Evolutionary conservation across 1,140 invertebrate species (phyloP), one percentile per base, ranked within the genome.

Genomic region (Lasioglossum albipes): DNA sequence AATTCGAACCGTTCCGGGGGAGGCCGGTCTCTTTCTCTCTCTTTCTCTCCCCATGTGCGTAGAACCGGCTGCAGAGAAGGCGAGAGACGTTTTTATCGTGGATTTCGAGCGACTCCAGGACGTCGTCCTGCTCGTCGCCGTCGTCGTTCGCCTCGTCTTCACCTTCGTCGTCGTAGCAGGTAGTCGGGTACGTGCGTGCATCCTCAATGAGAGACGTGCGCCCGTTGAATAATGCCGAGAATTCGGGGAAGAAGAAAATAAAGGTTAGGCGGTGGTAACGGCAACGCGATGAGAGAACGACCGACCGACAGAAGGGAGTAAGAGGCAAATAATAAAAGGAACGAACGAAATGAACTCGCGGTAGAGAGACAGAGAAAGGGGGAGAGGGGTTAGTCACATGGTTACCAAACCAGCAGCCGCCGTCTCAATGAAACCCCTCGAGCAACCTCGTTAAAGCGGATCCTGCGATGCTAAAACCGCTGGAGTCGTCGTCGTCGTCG

Each of bases 201-300:
- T 87, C 86, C 68, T 78, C 79, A 87, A 87, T 88, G 84, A 88
- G 84, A 75, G 79, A 87, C 86, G 86, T 76, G 87, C 86, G 82
- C 74, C 80, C 84, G 84, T 77, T 86, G 86, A 86, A 87, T 88
- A 88, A 88, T 86, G 84, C 79, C 64, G 78, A 87, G 87, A 88
- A 88, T 88, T 86, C 84, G 78, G 71, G 71, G 87, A 86, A 86
- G 84, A 86, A 86, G 81, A 79, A 86, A 83, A 85, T 83, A 70
- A 85, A 83, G 80, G 81, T 79, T 79, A 71, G 59, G 27, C 70
- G 78, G 66, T 65, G 52, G 66, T 68, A 68, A 68, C 66, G 66
- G 66, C 66, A 49, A 68, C 66, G 66, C 66, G 42, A 49, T 42
- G 66, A 68, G 67, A 49, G 67, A 71, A 49, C 27, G 67, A 16